Evolutionary conservation across 2,113 vertebrate genomes (phyloP), one percentile per base, ranked within the genome.

Genomic region (Colius striatus): DNA sequence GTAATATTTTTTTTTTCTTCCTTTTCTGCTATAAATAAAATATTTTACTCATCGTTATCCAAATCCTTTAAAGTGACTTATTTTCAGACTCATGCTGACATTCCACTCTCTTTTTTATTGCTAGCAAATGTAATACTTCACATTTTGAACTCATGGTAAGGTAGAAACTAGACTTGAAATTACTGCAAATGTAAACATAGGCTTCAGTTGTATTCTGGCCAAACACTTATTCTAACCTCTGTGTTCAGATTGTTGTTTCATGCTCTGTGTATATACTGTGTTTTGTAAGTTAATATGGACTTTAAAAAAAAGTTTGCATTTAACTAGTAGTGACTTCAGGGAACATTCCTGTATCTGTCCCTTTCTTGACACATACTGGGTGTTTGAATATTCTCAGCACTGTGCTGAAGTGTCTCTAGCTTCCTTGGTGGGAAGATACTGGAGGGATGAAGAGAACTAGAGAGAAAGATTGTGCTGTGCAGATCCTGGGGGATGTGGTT

Each of bases 101-200:
- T 76, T 97, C n/a, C 30, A 50, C 47, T 82, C 30, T 54, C 8
- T 20, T 84, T 93, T 92, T 85, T 81, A 84, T 68, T 84, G 54
- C 57, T 45, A 63, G 20, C 17, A 87, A 82, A 72, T 85, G 63
- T 60, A 92, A 66, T 92, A 75, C 19, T 78, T 94, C 29, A 45
- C 45, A 65, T 90, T 95, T 84, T 81, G 53, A 92, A 60, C 34
- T 77, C 38, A 71, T 0, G 2, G 67, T 90, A 81, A n/a, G 17
- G 65, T 84, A 87, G 68, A 87, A 94, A 87, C 22, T 92, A 50
- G 55, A 90, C 51, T 84, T 81, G 34, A 73, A 87, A 89, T 84
- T 66, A 32, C 30, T 76, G 50, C 17, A 20, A 65, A 15, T 13
- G 21, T 87, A 92, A 84, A 65, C 53, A 84, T 25, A 58, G 30